Base-by-base conservation (phyloP, 2,888 invertebrate species). In the Nasonia oneida region DNA sequence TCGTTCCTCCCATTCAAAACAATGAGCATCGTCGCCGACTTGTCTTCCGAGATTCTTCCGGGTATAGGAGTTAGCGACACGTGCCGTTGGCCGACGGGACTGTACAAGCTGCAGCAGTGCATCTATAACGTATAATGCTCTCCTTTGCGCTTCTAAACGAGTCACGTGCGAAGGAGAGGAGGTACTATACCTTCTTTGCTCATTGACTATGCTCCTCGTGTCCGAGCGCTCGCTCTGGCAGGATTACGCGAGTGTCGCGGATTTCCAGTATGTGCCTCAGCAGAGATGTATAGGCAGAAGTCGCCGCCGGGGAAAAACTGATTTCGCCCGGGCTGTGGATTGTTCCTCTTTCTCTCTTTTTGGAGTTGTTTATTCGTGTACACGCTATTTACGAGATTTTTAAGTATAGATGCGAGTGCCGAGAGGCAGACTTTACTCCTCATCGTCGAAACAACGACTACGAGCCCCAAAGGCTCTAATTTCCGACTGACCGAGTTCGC, bases 201-300 rank as follows among this genome's bases (percentile, higher is more conserved):
- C 88, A 88, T 88, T 85, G 86, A 76, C 81, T 88, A 89, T 88
- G 89, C 88, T 67, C 81, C 84, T 77, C 87, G 75, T 80, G 88
- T 33, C 84, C 86, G 79, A 76, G 70, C 76, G 81, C 78, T 80
- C 83, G 81, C 82, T 82, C 85, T 76, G 71, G 71, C 79, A 81
- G 71, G 71, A 71, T 71, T 71, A 71, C 37, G 18, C 71, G 71
- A 71, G 39, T 39, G 73, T 39, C n/a, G 23, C 42, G 42, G 73
- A 42, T 42, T 23, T 39, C 10, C 23, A n/a, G 73, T 73, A 6
- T 23, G 23, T 42, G 73, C n/a, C 23, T 3, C 12, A 73, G 10
- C 33, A 67, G 23, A 23, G 23, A 23, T 23, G 23, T 23, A 23
- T 23, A 23, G 23, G 23, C 23, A 23, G 23, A 33, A 61, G n/a